These are phyloP conservation scores for Agrypnia vestita DNA, from an alignment of 1,140 invertebrate genomes.

Conservation along the genomic window DNA sequence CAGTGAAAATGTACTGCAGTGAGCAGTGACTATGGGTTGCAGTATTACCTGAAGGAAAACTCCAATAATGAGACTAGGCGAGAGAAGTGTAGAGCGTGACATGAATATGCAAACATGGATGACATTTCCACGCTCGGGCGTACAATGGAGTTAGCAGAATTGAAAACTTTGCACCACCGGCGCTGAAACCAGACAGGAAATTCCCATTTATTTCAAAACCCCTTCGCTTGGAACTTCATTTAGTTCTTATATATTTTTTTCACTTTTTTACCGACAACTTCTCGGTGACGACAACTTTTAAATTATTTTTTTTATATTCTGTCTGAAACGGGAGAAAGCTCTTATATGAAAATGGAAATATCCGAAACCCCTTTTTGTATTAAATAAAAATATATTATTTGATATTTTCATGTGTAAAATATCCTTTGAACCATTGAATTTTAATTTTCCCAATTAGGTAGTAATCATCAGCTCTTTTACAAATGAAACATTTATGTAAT, in stretches of 20 bases:
- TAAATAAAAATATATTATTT: too few relatives aligned
- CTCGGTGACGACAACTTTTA: background rate
- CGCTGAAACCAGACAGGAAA: background rate
- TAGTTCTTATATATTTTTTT: background rate
- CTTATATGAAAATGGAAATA: background rate
- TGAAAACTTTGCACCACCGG: conserved; percentile 2
- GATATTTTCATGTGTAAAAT: too few relatives aligned
- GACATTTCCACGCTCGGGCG: conserved; percentile 30
- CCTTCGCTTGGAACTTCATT: background rate
- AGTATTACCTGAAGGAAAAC: background rate
- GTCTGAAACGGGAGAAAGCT: background rate
- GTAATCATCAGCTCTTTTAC: too few relatives aligned
- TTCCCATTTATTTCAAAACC: background rate
- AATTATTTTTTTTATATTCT: background rate
- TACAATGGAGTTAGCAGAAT: conserved; percentile 13
- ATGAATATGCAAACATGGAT: conserved; percentile 30
- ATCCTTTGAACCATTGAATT: too few relatives aligned
- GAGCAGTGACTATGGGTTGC: background rate
- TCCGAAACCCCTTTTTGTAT: too few relatives aligned
- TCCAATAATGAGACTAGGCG: conserved; percentile 17
- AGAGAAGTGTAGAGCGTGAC: conserved; percentile 29
- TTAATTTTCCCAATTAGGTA: too few relatives aligned
- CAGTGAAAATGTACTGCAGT: background rate
- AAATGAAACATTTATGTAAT: too few relatives aligned
- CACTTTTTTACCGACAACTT: background rate